phyloP scores from a whole-genome alignment of 2,888 invertebrate species.

The Ochlodes sylvanus region DNA sequence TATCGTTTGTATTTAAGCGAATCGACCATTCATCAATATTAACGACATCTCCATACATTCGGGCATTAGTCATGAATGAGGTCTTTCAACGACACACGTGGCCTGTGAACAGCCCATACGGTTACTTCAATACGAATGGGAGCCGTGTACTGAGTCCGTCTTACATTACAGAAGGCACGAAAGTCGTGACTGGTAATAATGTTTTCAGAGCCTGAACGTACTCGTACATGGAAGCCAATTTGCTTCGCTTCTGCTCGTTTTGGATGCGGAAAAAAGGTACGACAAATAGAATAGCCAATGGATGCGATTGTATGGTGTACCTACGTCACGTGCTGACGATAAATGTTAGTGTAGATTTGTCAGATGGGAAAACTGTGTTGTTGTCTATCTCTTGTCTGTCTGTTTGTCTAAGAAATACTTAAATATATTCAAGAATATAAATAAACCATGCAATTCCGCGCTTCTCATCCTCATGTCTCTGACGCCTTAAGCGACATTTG shows the following conservation, averaged over 20 bases:
- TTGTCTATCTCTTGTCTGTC: too few relatives aligned
- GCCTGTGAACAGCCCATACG: slow-evolving; percentile 34
- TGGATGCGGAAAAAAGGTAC: neutral
- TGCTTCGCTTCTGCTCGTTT: neutral
- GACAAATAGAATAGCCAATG: too few relatives aligned
- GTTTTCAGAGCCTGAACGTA: slow-evolving; percentile 32
- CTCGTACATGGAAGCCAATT: slow-evolving; percentile 14
- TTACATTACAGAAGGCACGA: slow-evolving; percentile 40
- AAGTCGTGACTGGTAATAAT: slow-evolving; percentile 44
- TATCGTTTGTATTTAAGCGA: neutral
- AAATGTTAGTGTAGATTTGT: too few relatives aligned
- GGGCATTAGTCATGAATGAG: slow-evolving; percentile 22
- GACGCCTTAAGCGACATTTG: too few relatives aligned
- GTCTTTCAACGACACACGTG: slow-evolving; percentile 41
- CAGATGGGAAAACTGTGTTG: too few relatives aligned
- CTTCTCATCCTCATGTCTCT: too few relatives aligned
- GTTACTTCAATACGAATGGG: slow-evolving; percentile 31
- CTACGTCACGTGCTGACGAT: too few relatives aligned
- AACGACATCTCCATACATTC: slow-evolving; percentile 17
- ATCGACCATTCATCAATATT: slow-evolving; percentile 29
- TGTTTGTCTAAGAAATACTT: too few relatives aligned
- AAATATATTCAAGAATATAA: too few relatives aligned
- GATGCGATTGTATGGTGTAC: too few relatives aligned
- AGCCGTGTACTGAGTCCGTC: slow-evolving; percentile 33
- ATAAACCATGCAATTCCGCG: too few relatives aligned